phyloP scores from a whole-genome alignment of 2,888 invertebrate genomes.

The Acrobasis repandana region DNA sequence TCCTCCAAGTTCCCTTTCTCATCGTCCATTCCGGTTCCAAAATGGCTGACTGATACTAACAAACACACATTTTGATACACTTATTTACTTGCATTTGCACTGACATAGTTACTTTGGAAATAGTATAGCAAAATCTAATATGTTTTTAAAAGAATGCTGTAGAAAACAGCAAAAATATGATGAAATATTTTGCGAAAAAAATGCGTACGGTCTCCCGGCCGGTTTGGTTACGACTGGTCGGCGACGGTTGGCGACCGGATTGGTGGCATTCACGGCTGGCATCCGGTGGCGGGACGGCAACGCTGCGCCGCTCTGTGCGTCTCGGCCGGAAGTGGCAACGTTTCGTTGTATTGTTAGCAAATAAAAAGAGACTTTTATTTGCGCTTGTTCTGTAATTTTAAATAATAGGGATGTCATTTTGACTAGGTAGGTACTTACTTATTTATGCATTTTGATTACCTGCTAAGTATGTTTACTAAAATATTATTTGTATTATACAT shows the following conservation, averaged over 20 bases:
- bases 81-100: background rate
- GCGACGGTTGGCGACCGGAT: conserved; percentile 16
- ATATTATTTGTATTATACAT: no score
- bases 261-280: conserved; percentile 2
- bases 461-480: no score
- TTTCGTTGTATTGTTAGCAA: background rate
- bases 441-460: no score
- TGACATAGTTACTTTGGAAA: background rate
- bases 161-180: background rate
- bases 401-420: no score
- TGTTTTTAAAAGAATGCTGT: background rate
- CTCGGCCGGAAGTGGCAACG: conserved; percentile 3
- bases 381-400: background rate
- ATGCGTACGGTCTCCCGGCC: conserved; percentile 2
- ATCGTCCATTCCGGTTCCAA: conserved; percentile 7
- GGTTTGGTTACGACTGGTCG: conserved; percentile 13
- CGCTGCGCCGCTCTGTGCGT: background rate
- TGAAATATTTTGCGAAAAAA: conserved; percentile 7
- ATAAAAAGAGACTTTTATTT: background rate
- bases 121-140: background rate
- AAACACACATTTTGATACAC: background rate
- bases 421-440: no score
- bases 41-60: background rate
- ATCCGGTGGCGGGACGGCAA: conserved; percentile 13
- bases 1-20: background rate